A percentile compares a stretch with the other conserved stretches of the same genome.
These are phyloP conservation scores for Melanargia galathea DNA, from an alignment of 2,888 invertebrate species.

Conservation along the genomic window DNA sequence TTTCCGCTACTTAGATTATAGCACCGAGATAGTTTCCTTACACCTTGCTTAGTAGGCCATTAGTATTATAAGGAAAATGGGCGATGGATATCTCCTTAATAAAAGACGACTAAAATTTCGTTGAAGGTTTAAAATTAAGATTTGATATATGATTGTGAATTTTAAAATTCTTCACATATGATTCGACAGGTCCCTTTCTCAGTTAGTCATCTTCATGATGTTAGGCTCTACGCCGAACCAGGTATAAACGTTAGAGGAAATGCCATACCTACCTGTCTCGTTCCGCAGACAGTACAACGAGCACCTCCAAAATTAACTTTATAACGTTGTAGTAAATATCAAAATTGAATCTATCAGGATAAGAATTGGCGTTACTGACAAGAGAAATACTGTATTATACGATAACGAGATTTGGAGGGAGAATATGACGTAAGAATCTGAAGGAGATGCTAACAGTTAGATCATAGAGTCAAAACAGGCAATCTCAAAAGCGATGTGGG, in stretches of 20 bases:
- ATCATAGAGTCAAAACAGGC: neutral
- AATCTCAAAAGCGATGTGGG: slow-evolving; percentile 1
- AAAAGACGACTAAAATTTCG: slow-evolving; percentile 1
- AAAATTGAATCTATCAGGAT: slow-evolving; percentile 9
- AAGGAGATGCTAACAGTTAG: slow-evolving; percentile 3
- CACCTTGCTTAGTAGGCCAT: neutral
- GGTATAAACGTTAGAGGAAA: slow-evolving; percentile 59
- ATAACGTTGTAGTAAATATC: neutral
- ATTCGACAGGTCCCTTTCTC: slow-evolving; percentile 61
- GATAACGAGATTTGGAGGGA: slow-evolving; percentile 1
- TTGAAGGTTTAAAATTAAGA: slow-evolving; percentile 1
- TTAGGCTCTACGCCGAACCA: slow-evolving; percentile 60
- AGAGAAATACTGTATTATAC: neutral
- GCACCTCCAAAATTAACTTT: neutral
- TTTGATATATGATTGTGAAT: slow-evolving; percentile 32
- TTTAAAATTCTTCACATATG: slow-evolving; percentile 46
- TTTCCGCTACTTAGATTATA: neutral
- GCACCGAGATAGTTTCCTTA: neutral
- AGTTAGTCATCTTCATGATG: slow-evolving; percentile 50
- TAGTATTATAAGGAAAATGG: slow-evolving; percentile 5
- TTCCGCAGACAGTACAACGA: slow-evolving; percentile 3
- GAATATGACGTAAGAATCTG: slow-evolving; percentile 17
- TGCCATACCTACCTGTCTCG: slow-evolving; percentile 49
- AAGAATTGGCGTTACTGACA: neutral
- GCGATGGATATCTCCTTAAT: neutral